Base-by-base conservation (phyloP, 1,140 invertebrate species). In the Leptinotarsa defecta region DNA sequence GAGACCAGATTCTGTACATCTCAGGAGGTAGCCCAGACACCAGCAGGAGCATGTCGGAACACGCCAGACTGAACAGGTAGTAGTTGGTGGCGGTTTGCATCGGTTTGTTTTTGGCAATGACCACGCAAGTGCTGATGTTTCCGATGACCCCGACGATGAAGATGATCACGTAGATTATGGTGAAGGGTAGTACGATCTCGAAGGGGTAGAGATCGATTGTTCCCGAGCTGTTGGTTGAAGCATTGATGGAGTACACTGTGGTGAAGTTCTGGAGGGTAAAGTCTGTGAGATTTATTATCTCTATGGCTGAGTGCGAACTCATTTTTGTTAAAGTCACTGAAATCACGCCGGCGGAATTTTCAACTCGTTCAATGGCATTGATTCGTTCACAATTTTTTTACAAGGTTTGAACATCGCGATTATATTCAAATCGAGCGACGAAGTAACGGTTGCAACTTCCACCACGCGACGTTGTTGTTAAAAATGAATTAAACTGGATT, bases 61-160 rank as follows among this genome's bases (percentile, higher is more conserved):
- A 89, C 5, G 96, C 95, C 80, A 98, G 86, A 83, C 92, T 95
- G 85, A 97, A 96, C 4, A 96, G 86, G 81, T 96, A 96, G 81
- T 92, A 95, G 85, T 96, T 96, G 4, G 93, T 94, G 2, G 93
- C 91, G 1, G 92, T 94, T 83, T 94, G 93, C 91, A 96, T 93
- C n/a, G 90, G 92, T 64, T 91, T 91, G 82, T 95, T 96, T 13
- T 91, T 86, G 0, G 91, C 88, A 22, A 97, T 96, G 8, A 97
- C 95, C 52, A 95, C 87, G 83, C 95, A 96, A 8, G 94, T 96
- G 80, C 91, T 92, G 6, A 94, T 86, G 83, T 97, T 97, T 11
- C 95, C 95, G 62, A 96, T 82, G 1, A 96, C 87, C n/a, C 95
- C 95, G 1, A 91, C 90, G 0, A 95, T 78, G 78, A 96, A 93